A percentile compares a stretch with the other conserved stretches of the same genome.
Conservation (phyloP, 2,113 vertebrate species). For the Ctenomys sociabilis region DNA sequence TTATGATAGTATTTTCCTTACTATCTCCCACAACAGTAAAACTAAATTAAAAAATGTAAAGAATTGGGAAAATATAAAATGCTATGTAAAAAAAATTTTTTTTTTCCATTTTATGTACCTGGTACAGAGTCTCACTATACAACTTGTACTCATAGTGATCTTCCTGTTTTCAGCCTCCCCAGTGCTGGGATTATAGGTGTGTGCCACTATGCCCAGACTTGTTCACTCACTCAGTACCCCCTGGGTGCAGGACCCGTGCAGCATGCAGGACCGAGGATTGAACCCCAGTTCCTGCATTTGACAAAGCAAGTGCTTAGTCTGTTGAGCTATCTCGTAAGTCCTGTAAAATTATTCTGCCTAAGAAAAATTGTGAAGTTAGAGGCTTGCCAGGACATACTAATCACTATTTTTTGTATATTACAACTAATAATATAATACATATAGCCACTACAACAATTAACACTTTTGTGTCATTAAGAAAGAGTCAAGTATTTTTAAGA, state of each 20-base stretch:
- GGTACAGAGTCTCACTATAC: too few species aligned
- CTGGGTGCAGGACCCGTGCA: too few species aligned
- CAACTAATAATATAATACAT: not conserved
- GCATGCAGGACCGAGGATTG: too few species aligned
- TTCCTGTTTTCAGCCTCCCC: too few species aligned
- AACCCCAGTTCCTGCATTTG: too few species aligned
- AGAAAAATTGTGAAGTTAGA: conserved; percentile 41
- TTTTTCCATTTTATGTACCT: too few species aligned
- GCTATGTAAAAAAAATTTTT: not conserved
- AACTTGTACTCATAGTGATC: too few species aligned
- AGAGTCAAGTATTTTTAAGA: not conserved
- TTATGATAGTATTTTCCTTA: not conserved
- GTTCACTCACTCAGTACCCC: too few species aligned
- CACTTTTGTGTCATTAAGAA: not conserved
- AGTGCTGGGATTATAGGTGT: too few species aligned
- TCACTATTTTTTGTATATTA: conserved; percentile 23
- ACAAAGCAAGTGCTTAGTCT: too few species aligned
- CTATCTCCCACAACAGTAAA: not conserved
- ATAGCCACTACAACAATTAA: conserved; percentile 10
- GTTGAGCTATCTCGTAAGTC: too few species aligned
- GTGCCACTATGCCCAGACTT: too few species aligned
- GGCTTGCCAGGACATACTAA: not conserved
- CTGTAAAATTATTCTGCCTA: not conserved
- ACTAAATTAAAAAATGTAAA: conserved; percentile 42
- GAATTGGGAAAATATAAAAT: conserved; percentile 54